These are phyloP conservation scores for Spicauda simplicius DNA, from an alignment of 2,888 invertebrate genomes.

Conservation along the genomic window DNA sequence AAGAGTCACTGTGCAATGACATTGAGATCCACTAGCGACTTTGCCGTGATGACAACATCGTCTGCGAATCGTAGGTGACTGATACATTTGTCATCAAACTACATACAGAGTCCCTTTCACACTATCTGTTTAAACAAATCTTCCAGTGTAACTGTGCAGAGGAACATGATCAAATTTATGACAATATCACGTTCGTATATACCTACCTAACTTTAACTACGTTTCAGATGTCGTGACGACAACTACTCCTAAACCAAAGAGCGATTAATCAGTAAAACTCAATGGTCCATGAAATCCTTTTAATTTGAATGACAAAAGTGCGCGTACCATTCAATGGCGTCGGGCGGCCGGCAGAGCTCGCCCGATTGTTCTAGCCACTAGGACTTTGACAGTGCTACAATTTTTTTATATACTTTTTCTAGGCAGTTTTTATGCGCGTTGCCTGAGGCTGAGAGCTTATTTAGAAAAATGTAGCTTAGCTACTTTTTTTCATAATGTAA, in stretches of 20 bases:
- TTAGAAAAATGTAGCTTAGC: not conserved
- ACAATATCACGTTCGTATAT: not conserved
- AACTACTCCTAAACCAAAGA: slow-evolving; percentile 25
- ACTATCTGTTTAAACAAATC: too few relatives aligned
- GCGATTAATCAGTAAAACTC: slow-evolving; percentile 58
- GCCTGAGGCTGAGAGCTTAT: not conserved
- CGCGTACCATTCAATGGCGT: slow-evolving; percentile 36
- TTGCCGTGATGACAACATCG: too few relatives aligned
- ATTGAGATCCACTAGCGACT: too few relatives aligned
- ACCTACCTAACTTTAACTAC: not conserved
- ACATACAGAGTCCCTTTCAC: too few relatives aligned
- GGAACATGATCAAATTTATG: too few relatives aligned
- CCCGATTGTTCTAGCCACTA: slow-evolving; percentile 31
- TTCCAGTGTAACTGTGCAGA: too few relatives aligned
- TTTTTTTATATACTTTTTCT: slow-evolving; percentile 22
- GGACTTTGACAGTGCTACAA: not conserved
- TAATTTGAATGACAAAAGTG: slow-evolving; percentile 66
- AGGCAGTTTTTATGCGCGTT: not conserved
- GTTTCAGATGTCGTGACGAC: slow-evolving; percentile 21
- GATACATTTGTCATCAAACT: too few relatives aligned
- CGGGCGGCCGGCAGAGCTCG: slow-evolving; percentile 17
- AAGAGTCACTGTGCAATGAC: too few relatives aligned
- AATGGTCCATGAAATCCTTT: slow-evolving; percentile 64
- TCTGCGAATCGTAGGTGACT: too few relatives aligned
- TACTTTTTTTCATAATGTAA: not conserved